These are phyloP conservation scores for Dromaius novaehollandiae DNA, from an alignment of 2,113 vertebrate genomes.

Conservation along the genomic window DNA sequence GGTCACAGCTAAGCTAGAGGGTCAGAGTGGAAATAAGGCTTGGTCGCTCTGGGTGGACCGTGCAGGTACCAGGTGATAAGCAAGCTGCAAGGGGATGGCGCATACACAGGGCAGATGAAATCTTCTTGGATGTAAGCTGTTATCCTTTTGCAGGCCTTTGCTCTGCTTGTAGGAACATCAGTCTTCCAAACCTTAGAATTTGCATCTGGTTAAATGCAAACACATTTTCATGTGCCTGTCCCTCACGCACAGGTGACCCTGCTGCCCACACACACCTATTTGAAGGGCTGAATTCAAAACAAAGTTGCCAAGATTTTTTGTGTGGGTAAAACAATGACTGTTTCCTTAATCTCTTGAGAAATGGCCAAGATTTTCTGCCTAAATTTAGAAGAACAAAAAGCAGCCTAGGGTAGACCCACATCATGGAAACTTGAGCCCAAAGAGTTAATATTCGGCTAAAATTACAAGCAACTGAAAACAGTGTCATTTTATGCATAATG, in stretches of 20 bases:
- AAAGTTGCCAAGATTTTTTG: background rate
- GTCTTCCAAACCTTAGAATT: background rate
- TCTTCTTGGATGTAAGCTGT: background rate
- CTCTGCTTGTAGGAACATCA: background rate
- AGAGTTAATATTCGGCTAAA: background rate
- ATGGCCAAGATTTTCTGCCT: background rate
- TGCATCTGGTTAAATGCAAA: background rate
- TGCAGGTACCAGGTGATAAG: background rate
- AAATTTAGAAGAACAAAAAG: background rate
- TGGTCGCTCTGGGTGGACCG: background rate
- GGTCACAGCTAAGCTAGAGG: accelerated
- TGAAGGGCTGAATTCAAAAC: background rate
- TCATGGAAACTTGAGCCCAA: background rate
- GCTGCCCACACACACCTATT: accelerated
- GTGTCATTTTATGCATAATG: background rate
- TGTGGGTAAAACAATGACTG: background rate
- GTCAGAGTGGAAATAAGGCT: background rate
- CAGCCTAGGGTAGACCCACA: background rate
- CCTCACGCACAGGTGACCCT: background rate
- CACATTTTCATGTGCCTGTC: background rate
- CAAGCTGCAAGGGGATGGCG: background rate
- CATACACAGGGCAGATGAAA: accelerated
- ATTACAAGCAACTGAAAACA: background rate
- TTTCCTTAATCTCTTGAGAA: background rate
- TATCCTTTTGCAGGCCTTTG: background rate